Evolutionary conservation across 1,140 invertebrate genomes (phyloP), one percentile per base, ranked within the genome.

Genomic region (Drosophila pectinifera): DNA sequence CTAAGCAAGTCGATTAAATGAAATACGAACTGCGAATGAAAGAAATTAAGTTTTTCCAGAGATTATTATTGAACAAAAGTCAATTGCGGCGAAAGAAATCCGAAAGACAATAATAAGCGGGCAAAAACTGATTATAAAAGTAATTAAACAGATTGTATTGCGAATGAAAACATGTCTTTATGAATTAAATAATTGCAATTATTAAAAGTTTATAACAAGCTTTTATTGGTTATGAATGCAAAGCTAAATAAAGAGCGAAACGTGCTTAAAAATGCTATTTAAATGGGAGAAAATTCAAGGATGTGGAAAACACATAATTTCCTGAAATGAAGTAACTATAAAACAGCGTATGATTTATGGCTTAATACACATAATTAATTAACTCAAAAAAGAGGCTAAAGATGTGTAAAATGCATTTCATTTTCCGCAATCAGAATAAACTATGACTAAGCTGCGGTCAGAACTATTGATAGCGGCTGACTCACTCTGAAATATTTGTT

Each of bases 131-230:
- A 39, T 31, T 38, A 48, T 49, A 61, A 34, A 31, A 31, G 31
- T 16, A 46, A 57, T 61, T 13, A 26, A 61, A 39, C 34, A 39
- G 42, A 67, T 59, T 59, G 36, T 59, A 31, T n/a, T 59, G 18
- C 18, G 31, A 46, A 48, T 67, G 28, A 65, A 65, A 65, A 65
- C 63, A 39, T 34, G 41, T 24, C 18, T 65, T 49, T n/a, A 39
- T 67, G 63, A 49, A 31, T 67, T 43, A 45, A n/a, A 39, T 65
- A 67, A 65, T 39, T 67, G 59, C 31, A 67, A 65, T 65, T 26
- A 65, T 67, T 34, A n/a, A 65, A 65, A 26, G 59, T 41, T 58
- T 36, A 65, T 31, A 65, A 65, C 46, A 31, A 14, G 28, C 22
- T 28, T 45, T 65, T 34, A 46, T 45, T 63, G 57, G 22, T 13